Base-by-base conservation (phyloP, 2,113 vertebrate species). In the Alectura lathami region DNA sequence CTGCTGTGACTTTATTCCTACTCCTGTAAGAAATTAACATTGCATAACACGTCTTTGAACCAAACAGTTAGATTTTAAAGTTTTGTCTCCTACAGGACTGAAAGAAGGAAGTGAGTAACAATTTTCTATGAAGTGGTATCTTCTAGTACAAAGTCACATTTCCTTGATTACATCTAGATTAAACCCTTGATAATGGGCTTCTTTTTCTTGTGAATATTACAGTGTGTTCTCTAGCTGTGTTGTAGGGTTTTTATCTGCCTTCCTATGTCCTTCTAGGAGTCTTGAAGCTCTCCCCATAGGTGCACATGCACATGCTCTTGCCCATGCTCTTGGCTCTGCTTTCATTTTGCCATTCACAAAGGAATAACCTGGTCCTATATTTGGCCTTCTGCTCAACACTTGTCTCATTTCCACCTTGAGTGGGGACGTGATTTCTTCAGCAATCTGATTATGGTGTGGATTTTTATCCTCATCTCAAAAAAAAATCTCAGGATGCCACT, bases 301-400 rank as follows among this genome's bases (percentile, higher is more conserved):
- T 47, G 29, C 17, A 18, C 2, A 20, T 0, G 1, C 2, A 59
- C 6, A 16, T 20, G 21, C 20, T 4, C 56, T 24, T 32, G 40
- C 10, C 8, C 1, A 0, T 29, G 10, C 9, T 54, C 38, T 72
- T 72, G 17, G 4, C 8, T 90, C 48, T 72, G 34, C 8, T 83
- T 79, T 38, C 21, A 7, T 45, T 60, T 67, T 42, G 36, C 27
- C 29, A 56, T 40, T 68, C 51, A n/a, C 26, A 23, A 75, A 24
- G 26, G 20, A 67, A 70, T 8, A 34, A 75, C 4, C 6, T 21
- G 56, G 34, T 45, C 9, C 1, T 13, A 4, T 30, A 53, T 13
- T 6, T 2, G 0, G 47, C 15, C 10, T 70, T 42, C 69, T 43
- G 13, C 29, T 85, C 29, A 73, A 60, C 93, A 50, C 2, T 15